A percentile compares a stretch with the other conserved stretches of the same genome.
Conservation (phyloP, 2,888 invertebrate species). For the Apotomis turbidana region DNA sequence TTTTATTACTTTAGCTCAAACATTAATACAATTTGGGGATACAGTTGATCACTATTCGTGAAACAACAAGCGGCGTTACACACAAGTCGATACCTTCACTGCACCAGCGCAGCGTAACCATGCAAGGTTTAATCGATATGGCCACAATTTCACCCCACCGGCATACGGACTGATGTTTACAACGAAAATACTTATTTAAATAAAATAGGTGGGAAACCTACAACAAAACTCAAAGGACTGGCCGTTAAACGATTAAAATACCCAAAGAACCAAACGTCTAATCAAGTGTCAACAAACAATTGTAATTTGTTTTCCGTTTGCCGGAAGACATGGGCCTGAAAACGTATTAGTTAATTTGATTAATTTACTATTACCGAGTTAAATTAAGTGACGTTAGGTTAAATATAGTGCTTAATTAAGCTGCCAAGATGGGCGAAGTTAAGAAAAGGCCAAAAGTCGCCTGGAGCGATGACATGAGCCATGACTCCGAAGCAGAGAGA, state of each 20-base stretch:
- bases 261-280: not conserved
- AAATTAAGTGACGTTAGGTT: conserved; percentile 35
- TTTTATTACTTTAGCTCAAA: too few species aligned
- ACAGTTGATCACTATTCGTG: too few species aligned
- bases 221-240: not conserved
- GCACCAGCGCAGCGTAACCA: conserved; percentile 1
- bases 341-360: conserved; percentile 17
- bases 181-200: not conserved
- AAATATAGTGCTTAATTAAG: conserved; percentile 44
- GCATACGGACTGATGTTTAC: too few species aligned
- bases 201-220: not conserved
- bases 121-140: conserved; percentile 23
- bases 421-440: conserved; percentile 52
- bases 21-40: too few species aligned
- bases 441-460: conserved; percentile 64
- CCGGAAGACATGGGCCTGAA: conserved; percentile 45
- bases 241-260: not conserved
- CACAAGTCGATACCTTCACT: too few species aligned
- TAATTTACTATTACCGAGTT: conserved; percentile 19
- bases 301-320: conserved; percentile 49
- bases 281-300: conserved; percentile 13
- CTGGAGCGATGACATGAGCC: conserved; percentile 80
- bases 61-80: too few species aligned
- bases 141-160: not conserved
- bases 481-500: conserved; percentile 79